phyloP scores from a whole-genome alignment of 92 coral and sea anemone genomes.

The Palythoa heliodiscus region DNA sequence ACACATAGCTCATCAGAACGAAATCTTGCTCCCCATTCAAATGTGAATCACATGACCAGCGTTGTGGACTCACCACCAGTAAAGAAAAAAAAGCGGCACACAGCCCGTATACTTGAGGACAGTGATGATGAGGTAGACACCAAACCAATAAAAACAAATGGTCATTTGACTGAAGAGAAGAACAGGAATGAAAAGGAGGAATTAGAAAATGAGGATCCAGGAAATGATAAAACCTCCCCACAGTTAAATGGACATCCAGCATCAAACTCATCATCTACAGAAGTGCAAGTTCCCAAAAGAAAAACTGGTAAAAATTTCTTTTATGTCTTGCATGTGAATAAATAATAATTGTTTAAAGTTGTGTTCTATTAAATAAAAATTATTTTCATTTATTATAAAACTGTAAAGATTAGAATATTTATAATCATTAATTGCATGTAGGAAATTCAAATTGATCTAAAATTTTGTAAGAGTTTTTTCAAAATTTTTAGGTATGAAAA shows the following conservation, averaged over 20 bases:
- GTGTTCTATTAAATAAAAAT: no score
- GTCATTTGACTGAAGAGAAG: conserved; percentile 13
- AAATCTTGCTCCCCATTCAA: no score
- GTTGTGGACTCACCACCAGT: conserved; percentile 73
- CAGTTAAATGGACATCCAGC: conserved; percentile 35
- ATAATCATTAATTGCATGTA: no score
- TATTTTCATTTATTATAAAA: no score
- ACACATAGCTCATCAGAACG: no score
- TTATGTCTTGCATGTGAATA: background rate
- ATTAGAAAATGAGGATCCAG: background rate
- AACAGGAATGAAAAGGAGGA: background rate
- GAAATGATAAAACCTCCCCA: background rate
- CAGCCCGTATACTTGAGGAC: conserved; percentile 64
- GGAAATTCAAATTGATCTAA: no score
- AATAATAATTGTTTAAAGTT: no score
- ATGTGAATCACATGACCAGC: background rate
- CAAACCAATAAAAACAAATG: conserved; percentile 35
- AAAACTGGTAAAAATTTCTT: conserved; percentile 57
- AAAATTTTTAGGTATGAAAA: no score
- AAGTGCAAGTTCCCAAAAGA: conserved; percentile 68
- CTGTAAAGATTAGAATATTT: no score
- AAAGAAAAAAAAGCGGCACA: conserved; percentile 77
- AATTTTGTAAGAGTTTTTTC: no score
- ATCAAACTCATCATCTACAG: conserved; percentile 38
- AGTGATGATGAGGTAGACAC: conserved; percentile 86